Percentiles rank a stretch among this genome's conserved stretches.
Evolutionary conservation across 2,888 invertebrate species (phyloP).

Genomic region (Belgica antarctica): DNA sequence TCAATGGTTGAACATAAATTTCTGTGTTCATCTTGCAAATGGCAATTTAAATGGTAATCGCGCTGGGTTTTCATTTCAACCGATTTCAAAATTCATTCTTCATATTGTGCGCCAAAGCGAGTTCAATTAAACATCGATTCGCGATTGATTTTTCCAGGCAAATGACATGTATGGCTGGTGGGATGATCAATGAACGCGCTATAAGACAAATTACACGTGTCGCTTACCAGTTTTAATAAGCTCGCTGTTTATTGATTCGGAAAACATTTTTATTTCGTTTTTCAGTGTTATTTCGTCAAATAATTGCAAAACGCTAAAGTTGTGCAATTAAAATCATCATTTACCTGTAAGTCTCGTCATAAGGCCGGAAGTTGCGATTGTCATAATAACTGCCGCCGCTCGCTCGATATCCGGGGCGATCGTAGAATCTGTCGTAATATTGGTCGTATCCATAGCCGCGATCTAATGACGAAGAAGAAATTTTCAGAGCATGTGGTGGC

Average conservation of each 20-base stretch:
- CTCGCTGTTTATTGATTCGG: slow-evolving; percentile 25
- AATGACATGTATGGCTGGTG: slow-evolving; percentile 2
- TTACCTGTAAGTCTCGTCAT: slow-evolving; percentile 56
- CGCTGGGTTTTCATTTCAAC: slow-evolving; percentile 16
- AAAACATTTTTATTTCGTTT: slow-evolving; percentile 24
- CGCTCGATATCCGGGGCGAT: slow-evolving; percentile 20
- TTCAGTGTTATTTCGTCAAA: not conserved
- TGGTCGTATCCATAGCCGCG: slow-evolving; percentile 45
- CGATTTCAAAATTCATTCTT: not conserved
- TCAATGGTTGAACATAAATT: too few species aligned
- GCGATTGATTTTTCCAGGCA: slow-evolving; percentile 14
- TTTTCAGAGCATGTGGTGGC: not conserved
- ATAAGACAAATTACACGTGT: slow-evolving; percentile 39
- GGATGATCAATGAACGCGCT: not conserved
- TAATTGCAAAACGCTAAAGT: not conserved
- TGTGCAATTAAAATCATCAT: not conserved
- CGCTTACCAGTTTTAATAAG: slow-evolving; percentile 23
- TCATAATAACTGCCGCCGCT: slow-evolving; percentile 49
- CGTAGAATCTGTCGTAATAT: slow-evolving; percentile 50
- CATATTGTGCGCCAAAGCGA: not conserved
- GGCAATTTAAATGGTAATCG: slow-evolving; percentile 37
- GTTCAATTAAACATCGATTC: not conserved
- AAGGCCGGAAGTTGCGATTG: slow-evolving; percentile 53
- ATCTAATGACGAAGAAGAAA: too few species aligned
- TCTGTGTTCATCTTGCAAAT: slow-evolving; percentile 1